phyloP scores from a whole-genome alignment of 2,113 vertebrate species.

The Engystomops pustulosus region DNA sequence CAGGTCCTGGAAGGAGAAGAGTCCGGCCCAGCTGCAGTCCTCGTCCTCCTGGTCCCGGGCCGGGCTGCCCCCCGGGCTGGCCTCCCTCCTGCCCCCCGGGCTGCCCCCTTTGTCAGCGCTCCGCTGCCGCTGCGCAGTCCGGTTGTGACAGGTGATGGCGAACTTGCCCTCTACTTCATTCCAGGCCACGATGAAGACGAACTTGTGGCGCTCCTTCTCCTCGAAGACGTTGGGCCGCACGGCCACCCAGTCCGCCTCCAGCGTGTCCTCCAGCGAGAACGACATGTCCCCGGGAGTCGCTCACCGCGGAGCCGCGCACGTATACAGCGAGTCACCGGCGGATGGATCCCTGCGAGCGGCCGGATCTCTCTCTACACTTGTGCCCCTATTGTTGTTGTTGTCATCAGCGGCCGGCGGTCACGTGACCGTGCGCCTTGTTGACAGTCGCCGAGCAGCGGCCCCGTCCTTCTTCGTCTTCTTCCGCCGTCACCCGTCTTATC shows the following conservation, averaged over 20 bases:
- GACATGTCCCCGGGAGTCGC: conserved; percentile 75
- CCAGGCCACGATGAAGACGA: conserved; percentile 97
- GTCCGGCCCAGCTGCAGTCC: conserved; percentile 94
- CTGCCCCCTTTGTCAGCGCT: conserved; percentile 71
- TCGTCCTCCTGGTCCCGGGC: conserved; percentile 69
- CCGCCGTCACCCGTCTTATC: neutral
- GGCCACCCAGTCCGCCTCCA: conserved; percentile 95
- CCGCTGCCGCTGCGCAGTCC: conserved; percentile 87
- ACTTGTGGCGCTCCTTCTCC: conserved; percentile 91
- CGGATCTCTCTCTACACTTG: conserved; percentile 49
- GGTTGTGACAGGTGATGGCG: conserved; percentile 95
- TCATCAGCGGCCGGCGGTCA: conserved; percentile 48
- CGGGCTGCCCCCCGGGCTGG: conserved; percentile 59
- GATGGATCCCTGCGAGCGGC: conserved; percentile 29
- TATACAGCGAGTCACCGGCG: conserved; percentile 16
- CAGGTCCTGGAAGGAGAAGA: conserved; percentile 95
- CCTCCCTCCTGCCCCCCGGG: conserved; percentile 25
- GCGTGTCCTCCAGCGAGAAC: conserved; percentile 87
- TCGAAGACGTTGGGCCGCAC: conserved; percentile 91
- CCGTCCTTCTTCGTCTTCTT: neutral
- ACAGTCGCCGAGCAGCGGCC: conserved; percentile 48
- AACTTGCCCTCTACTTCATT: conserved; percentile 96
- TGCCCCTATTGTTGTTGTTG: conserved; percentile 46
- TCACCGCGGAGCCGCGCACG: neutral
- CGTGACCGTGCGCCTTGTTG: conserved; percentile 41